Evolutionary conservation across 2,113 vertebrate species (phyloP).

Genomic region (Neodon shergylaensis): DNA sequence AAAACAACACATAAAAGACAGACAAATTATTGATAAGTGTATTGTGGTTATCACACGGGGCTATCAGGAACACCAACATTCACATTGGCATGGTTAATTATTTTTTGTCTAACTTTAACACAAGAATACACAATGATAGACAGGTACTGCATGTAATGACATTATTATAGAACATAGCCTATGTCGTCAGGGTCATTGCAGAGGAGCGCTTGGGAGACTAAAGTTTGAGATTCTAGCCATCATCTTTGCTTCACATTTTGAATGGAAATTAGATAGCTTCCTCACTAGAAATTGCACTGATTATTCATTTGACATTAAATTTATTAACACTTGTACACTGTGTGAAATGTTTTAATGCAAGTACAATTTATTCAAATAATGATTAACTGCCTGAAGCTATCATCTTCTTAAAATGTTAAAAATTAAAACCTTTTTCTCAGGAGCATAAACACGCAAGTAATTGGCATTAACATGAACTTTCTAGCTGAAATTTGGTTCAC

Average conservation of each 20-base stretch:
- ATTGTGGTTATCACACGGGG: not conserved
- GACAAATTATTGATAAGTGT: not conserved
- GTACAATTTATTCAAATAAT: constrained; percentile 80
- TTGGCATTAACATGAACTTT: not conserved
- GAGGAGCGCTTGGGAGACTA: constrained; percentile 8
- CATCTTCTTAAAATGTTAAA: constrained; percentile 74
- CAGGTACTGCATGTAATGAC: not conserved
- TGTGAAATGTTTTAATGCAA: constrained; percentile 80
- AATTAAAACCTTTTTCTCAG: constrained; percentile 34
- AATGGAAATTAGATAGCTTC: constrained; percentile 78
- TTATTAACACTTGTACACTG: constrained; percentile 78
- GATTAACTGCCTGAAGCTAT: constrained; percentile 80
- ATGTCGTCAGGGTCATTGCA: constrained; percentile 43
- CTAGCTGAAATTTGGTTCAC: not conserved
- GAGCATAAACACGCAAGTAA: constrained; percentile 70
- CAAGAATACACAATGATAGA: not conserved
- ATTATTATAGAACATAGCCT: not conserved
- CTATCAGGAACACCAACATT: not conserved
- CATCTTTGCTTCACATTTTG: constrained; percentile 22
- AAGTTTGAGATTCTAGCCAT: constrained; percentile 45
- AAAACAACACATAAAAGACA: not conserved
- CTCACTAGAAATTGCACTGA: constrained; percentile 74
- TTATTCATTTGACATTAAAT: constrained; percentile 80
- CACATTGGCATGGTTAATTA: not conserved
- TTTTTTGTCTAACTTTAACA: constrained; percentile 5